Percentiles rank a stretch among this genome's conserved stretches.
These are phyloP conservation scores for Archegozetes longisetosus DNA, from an alignment of 1,140 invertebrate species.

Conservation along the genomic window DNA sequence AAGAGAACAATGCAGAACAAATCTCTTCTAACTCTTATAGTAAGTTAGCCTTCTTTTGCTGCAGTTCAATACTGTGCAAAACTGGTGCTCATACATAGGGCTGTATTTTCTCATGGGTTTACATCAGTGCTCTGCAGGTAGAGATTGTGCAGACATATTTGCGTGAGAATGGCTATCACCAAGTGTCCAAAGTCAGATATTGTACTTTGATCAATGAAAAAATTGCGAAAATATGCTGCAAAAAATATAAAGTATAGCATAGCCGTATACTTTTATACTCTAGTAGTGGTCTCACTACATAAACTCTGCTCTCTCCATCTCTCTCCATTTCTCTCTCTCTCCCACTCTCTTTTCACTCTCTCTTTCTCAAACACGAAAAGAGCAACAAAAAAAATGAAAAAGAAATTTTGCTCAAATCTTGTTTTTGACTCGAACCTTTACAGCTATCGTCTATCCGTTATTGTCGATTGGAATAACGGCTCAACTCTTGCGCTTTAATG, in stretches of 20 bases:
- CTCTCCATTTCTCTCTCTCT: neutral
- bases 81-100: too few species aligned
- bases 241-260: neutral
- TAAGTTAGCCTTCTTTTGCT: too few species aligned
- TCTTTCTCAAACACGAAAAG: too few species aligned
- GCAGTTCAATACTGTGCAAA: too few species aligned
- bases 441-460: neutral
- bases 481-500: neutral
- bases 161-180: neutral
- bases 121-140: neutral
- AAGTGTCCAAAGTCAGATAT: neutral
- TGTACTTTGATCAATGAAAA: neutral
- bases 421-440: neutral
- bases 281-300: neutral
- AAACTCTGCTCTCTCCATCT: neutral
- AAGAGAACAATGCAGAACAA: too few species aligned
- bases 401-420: neutral
- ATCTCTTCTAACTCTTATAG: too few species aligned
- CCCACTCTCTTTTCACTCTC: neutral
- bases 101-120: too few species aligned
- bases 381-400: too few species aligned
- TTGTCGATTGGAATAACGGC: neutral
- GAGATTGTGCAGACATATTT: neutral
- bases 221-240: neutral
- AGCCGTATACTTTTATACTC: neutral